Conservation (phyloP, 64 coral and sea anemone genomes). For the Pocillopora damicornis region DNA sequence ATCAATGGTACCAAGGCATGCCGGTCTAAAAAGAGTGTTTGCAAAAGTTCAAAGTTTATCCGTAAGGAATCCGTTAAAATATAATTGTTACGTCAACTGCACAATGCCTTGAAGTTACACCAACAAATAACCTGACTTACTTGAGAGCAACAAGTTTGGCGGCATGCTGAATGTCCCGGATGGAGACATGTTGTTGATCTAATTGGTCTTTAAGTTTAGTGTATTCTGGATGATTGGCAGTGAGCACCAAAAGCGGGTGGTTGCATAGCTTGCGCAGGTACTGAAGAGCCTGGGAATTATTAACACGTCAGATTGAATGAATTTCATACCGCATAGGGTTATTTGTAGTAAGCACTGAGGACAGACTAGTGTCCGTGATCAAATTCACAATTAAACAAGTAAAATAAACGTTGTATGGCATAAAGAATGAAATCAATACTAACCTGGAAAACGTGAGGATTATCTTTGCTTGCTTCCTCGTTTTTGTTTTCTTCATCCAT, state of each 20-base stretch:
- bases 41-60: too few species aligned
- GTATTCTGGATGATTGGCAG: slow-evolving; percentile 88
- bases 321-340: too few species aligned
- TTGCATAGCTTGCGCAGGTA: slow-evolving; percentile 98
- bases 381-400: too few species aligned
- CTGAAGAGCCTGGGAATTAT: slow-evolving; percentile 74
- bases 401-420: neutral
- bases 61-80: neutral
- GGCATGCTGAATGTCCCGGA: slow-evolving; percentile 90
- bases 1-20: too few species aligned
- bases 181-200: slow-evolving; percentile 58
- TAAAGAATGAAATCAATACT: neutral
- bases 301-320: neutral
- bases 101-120: neutral
- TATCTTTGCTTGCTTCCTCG: slow-evolving; percentile 72
- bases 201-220: slow-evolving; percentile 77
- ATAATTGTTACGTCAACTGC: neutral
- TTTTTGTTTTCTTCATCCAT: slow-evolving; percentile 37
- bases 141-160: slow-evolving; percentile 96
- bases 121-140: slow-evolving; percentile 42
- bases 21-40: too few species aligned
- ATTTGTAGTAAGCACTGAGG: too few species aligned
- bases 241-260: slow-evolving; percentile 88
- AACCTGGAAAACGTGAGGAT: slow-evolving; percentile 97
- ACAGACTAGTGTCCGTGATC: too few species aligned